A percentile compares a stretch with the other conserved stretches of the same genome.
Evolutionary conservation across 2,113 vertebrate genomes (phyloP).

Genomic region (Loxodonta africana): DNA sequence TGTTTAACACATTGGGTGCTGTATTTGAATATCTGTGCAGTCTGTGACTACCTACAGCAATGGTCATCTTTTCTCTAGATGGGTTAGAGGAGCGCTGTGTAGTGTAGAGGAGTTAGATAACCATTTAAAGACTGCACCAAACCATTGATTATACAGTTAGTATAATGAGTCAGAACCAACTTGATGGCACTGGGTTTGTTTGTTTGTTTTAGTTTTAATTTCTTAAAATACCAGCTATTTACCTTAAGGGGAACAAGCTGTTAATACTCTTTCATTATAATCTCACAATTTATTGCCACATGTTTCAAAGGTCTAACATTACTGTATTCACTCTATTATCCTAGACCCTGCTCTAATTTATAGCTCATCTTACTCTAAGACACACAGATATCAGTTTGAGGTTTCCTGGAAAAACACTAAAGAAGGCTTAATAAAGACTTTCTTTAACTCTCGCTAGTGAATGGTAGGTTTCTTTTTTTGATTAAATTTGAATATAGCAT

Average conservation of each 20-base stretch:
- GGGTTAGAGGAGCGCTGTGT: neutral
- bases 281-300: neutral
- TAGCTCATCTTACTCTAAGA: neutral
- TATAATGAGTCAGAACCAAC: no score
- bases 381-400: neutral
- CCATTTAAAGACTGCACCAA: neutral
- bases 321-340: neutral
- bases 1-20: neutral
- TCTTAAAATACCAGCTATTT: conserved; percentile 2
- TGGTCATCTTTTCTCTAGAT: neutral
- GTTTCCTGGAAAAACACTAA: conserved; percentile 26
- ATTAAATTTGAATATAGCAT: neutral
- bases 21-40: neutral
- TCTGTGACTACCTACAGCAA: neutral
- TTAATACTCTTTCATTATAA: conserved; percentile 57
- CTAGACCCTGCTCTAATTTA: neutral
- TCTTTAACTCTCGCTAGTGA: neutral
- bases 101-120: neutral
- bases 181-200: no score
- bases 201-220: neutral
- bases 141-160: neutral
- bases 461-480: neutral
- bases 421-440: neutral
- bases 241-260: neutral
- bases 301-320: conserved; percentile 47